Conservation (phyloP, 2,113 vertebrate genomes). For the Gambusia holbrooki region DNA sequence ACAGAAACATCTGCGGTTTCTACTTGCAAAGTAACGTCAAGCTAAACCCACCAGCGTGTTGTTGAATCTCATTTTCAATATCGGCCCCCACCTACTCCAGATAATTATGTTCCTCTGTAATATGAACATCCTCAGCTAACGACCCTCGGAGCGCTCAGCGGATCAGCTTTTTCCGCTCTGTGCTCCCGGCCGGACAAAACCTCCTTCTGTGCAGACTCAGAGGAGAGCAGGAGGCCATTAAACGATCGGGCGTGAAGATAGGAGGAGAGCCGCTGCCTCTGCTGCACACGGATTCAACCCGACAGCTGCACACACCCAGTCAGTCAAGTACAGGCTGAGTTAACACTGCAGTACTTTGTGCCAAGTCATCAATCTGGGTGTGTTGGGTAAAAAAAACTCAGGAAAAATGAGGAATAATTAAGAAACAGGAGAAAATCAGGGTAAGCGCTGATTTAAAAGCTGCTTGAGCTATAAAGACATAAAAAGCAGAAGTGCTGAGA, state of each 20-base stretch:
- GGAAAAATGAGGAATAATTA: neutral
- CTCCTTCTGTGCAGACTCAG: constrained; percentile 53
- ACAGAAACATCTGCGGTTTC: constrained; percentile 29
- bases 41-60: constrained; percentile 41
- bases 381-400: neutral
- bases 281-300: constrained; percentile 30
- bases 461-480: constrained; percentile 20
- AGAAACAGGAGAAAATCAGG: neutral
- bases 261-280: constrained; percentile 35
- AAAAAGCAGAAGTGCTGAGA: constrained; percentile 46
- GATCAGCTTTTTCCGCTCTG: constrained; percentile 38
- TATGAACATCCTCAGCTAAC: constrained; percentile 65
- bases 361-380: constrained; percentile 21
- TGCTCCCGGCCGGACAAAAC: constrained; percentile 35
- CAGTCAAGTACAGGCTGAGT: neutral
- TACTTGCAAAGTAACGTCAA: constrained; percentile 29
- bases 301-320: constrained; percentile 31
- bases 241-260: constrained; percentile 39
- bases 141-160: constrained; percentile 42
- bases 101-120: constrained; percentile 71
- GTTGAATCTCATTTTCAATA: constrained; percentile 52
- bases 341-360: constrained; percentile 31
- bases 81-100: constrained; percentile 38
- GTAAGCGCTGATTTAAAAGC: neutral
- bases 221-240: constrained; percentile 53